phyloP scores from a whole-genome alignment of 2,797 vertebrate genomes.

The Clarias pachynema region DNA sequence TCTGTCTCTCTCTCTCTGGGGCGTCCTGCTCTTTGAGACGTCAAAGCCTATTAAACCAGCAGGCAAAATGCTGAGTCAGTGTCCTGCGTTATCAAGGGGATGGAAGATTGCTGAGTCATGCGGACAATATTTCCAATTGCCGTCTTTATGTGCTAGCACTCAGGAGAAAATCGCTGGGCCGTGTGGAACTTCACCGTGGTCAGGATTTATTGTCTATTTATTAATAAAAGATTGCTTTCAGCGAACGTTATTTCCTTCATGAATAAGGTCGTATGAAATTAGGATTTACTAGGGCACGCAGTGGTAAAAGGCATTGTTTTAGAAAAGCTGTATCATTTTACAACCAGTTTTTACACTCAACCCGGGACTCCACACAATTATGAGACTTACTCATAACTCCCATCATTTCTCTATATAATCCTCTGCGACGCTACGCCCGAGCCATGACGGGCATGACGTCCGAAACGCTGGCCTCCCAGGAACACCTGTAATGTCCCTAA shows the following conservation, averaged over 20 bases:
- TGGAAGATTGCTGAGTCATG: slow-evolving; percentile 43
- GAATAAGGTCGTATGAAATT: neutral
- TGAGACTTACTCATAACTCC: too few species aligned
- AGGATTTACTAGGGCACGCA: neutral
- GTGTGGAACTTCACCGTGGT: neutral
- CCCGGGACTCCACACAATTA: too few species aligned
- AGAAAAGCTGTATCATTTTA: neutral
- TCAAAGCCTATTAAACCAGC: slow-evolving; percentile 43
- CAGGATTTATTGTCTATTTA: neutral
- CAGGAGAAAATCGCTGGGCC: neutral
- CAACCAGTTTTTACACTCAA: neutral
- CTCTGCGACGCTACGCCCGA: too few species aligned
- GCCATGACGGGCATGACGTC: too few species aligned
- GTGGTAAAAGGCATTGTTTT: neutral
- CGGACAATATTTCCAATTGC: slow-evolving; percentile 43
- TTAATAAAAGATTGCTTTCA: neutral
- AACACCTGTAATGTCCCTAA: too few species aligned
- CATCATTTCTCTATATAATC: too few species aligned
- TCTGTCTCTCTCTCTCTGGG: slow-evolving; percentile 1
- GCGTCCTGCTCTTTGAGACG: slow-evolving; percentile 19
- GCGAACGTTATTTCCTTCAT: neutral
- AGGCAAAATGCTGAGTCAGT: slow-evolving; percentile 46
- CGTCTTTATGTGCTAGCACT: slow-evolving; percentile 18
- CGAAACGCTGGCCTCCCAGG: too few species aligned
- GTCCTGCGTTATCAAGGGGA: slow-evolving; percentile 30